These are phyloP conservation scores for Cyclina sinensis DNA, from an alignment of 1,140 invertebrate genomes.

Conservation along the genomic window DNA sequence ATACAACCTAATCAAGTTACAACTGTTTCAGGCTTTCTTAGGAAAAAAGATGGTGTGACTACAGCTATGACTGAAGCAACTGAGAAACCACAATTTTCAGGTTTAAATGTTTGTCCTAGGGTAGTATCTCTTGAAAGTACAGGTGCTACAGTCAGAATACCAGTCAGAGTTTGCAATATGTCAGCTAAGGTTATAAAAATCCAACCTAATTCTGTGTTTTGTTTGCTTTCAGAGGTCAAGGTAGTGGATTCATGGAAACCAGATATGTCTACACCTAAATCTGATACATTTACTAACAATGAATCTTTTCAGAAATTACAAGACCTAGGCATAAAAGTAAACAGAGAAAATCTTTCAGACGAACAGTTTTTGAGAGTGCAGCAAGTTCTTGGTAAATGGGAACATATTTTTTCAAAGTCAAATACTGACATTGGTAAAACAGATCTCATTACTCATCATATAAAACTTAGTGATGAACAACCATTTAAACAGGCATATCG, in stretches of 20 bases:
- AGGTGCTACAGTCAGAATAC: neutral
- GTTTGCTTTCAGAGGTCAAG: slow-evolving; percentile 31
- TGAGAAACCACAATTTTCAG: neutral
- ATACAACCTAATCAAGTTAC: slow-evolving; percentile 1
- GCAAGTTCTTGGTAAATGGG: slow-evolving; percentile 21
- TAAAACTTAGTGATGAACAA: neutral
- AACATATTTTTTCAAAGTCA: slow-evolving; percentile 6
- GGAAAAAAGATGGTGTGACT: neutral
- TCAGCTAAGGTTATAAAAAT: neutral
- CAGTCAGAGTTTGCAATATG: slow-evolving; percentile 33
- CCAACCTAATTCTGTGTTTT: neutral
- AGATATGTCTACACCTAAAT: neutral
- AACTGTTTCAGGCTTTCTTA: neutral
- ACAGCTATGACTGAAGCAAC: slow-evolving; percentile 27
- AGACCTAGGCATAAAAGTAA: slow-evolving; percentile 6
- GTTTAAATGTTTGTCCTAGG: slow-evolving; percentile 21
- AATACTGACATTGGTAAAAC: neutral
- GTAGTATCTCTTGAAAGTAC: neutral
- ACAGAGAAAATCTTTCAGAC: neutral
- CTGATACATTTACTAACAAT: neutral
- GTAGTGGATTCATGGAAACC: too few species aligned
- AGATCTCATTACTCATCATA: neutral
- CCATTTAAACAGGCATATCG: slow-evolving; percentile 4
- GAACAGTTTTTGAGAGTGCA: neutral
- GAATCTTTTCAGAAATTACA: neutral